Base-by-base conservation (phyloP, 2,797 vertebrate genomes). In the Lepus oiostolus region DNA sequence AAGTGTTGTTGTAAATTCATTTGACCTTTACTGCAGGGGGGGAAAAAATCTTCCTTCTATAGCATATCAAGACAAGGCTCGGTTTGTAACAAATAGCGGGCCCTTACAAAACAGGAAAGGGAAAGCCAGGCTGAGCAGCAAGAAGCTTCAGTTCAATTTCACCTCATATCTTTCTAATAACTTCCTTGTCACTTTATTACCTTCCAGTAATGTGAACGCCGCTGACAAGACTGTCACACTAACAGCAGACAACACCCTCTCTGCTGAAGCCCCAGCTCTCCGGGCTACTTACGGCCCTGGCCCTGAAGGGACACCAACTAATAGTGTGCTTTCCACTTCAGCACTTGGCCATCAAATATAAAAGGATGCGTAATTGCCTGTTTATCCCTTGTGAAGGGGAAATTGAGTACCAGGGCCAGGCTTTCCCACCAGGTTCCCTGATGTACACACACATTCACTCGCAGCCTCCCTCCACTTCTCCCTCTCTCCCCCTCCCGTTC, bases 351-450 rank as follows among this genome's bases (percentile, higher is more conserved):
- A 98, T 99, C 99, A 99, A 98, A 98, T 98, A 99, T 98, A 99
- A 99, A 98, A 98, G 98, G 98, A 99, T 99, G 99, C 98, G 99
- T 99, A 98, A 99, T 99, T 99, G 99, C 99, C 99, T 99, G 99
- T 99, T 99, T 99, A 99, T 99, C 99, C 99, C 99, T 98, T 98
- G 98, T 98, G 99, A 99, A 99, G 98, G 98, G 97, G 95, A 99
- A 99, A 99, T 98, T 98, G 98, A 99, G 98, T 98, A 98, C 98
- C 98, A 98, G 98, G 98, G 97, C 97, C 92, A 98, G 97, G 97
- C 97, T 97, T 98, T 98, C 97, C 98, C 98, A 98, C 97, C 90
- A 97, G 92, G 94, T 97, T 98, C 96, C 97, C 97, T 96, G 97
- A 98, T 97, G 98, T 90, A 58, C 93, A 88, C 26, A 16, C 58